Evolutionary conservation across 1,140 invertebrate species (phyloP).

Genomic region (Archivesica marissinica): DNA sequence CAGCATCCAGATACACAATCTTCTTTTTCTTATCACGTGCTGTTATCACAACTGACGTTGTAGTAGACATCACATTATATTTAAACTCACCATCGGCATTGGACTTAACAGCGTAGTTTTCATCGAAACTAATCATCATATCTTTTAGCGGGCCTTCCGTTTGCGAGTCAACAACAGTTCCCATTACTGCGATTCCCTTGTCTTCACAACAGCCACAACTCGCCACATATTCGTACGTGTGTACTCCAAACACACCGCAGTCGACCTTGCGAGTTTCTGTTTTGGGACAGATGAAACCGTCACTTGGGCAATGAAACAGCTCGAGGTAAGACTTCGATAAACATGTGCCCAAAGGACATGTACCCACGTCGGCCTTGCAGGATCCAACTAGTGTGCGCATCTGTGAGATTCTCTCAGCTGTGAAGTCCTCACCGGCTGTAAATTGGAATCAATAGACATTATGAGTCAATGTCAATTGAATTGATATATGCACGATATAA

Average conservation of each 20-base stretch:
- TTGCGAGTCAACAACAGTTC: background rate
- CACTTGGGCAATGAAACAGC: background rate
- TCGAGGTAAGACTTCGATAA: background rate
- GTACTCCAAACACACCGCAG: background rate
- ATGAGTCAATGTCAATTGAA: no score
- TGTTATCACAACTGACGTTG: background rate
- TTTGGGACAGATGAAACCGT: conserved; percentile 21
- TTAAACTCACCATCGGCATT: background rate
- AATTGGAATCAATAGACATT: no score
- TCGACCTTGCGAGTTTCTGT: background rate
- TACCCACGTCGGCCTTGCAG: conserved; percentile 19
- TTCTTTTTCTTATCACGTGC: background rate
- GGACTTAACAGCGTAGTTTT: background rate
- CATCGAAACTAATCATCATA: background rate
- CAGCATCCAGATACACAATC: conserved; percentile 5
- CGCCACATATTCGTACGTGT: background rate
- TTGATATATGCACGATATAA: no score
- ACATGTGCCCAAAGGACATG: conserved; percentile 39
- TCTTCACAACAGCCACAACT: conserved; percentile 39
- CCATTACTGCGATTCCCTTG: conserved; percentile 8
- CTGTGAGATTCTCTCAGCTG: conserved; percentile 14
- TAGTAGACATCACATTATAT: background rate
- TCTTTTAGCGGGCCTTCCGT: background rate
- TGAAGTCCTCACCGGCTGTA: no score
- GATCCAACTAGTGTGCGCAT: conserved; percentile 26